phyloP scores from a whole-genome alignment of 2,113 vertebrate genomes.

The Leuciscus idus region DNA sequence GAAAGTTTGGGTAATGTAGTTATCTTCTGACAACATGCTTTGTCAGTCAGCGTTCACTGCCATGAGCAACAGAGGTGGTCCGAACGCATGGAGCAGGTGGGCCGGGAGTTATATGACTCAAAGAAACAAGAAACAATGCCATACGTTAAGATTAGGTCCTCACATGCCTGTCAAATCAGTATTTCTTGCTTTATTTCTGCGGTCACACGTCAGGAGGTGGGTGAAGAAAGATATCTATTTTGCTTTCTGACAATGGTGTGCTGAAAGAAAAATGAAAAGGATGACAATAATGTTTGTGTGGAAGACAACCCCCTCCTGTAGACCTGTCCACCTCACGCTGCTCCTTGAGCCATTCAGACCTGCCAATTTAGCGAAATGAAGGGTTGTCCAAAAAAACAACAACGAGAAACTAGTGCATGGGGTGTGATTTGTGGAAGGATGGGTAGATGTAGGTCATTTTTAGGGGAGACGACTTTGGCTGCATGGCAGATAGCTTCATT shows the following conservation, averaged over 20 bases:
- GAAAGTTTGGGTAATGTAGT: conserved; percentile 59
- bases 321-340: conserved; percentile 74
- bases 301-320: conserved; percentile 54
- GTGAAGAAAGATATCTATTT: conserved; percentile 74
- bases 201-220: conserved; percentile 49
- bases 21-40: conserved; percentile 54
- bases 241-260: conserved; percentile 76
- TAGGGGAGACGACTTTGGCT: conserved; percentile 63
- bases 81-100: conserved; percentile 61
- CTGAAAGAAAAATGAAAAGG: conserved; percentile 75
- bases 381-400: conserved; percentile 24
- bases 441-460: conserved; percentile 74
- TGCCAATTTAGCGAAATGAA: conserved; percentile 75
- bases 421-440: conserved; percentile 75
- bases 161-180: conserved; percentile 52
- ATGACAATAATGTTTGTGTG: conserved; percentile 69
- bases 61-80: conserved; percentile 65
- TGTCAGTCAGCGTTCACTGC: conserved; percentile 58
- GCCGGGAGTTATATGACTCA: conserved; percentile 61
- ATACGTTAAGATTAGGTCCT: conserved; percentile 66
- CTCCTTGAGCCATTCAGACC: conserved; percentile 74
- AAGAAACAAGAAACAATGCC: conserved; percentile 69
- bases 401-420: conserved; percentile 56
- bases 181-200: conserved; percentile 56
- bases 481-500: conserved; percentile 54